These are phyloP conservation scores for Callorhinus ursinus DNA, from an alignment of 2,113 vertebrate genomes.

Conservation along the genomic window DNA sequence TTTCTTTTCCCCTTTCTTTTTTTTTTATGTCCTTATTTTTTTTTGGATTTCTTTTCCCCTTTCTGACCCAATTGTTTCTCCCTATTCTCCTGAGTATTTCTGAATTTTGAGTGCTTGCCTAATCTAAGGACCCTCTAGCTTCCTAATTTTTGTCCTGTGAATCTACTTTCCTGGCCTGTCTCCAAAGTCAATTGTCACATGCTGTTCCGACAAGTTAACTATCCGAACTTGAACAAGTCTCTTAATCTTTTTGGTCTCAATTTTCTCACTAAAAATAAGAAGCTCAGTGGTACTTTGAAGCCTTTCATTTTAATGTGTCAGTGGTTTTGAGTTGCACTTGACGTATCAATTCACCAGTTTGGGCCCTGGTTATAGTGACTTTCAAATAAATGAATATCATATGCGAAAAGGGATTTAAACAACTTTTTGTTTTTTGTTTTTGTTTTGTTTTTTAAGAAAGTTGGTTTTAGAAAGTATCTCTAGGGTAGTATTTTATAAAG, in stretches of 20 bases:
- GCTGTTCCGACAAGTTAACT: neutral
- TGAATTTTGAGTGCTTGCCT: neutral
- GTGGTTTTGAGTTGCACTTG: neutral
- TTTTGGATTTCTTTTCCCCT: neutral
- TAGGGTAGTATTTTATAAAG: neutral
- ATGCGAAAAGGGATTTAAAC: neutral
- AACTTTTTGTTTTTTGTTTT: neutral
- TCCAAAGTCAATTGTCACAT: neutral
- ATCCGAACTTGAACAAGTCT: neutral
- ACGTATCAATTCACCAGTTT: neutral
- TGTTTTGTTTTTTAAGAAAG: neutral
- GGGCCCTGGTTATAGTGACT: neutral
- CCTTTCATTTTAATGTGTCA: neutral
- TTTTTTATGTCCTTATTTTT: no score
- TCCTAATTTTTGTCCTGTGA: neutral
- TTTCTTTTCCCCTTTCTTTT: neutral
- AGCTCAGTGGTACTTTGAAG: neutral
- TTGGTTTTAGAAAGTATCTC: neutral
- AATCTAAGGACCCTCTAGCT: neutral
- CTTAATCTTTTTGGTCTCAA: neutral
- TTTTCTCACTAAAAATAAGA: conserved; percentile 1
- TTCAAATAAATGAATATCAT: neutral
- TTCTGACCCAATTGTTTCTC: neutral
- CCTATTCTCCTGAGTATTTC: neutral
- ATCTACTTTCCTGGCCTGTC: neutral